Evolutionary conservation across 1,140 invertebrate species (phyloP).

Genomic region (Hydropsyche tenuis): DNA sequence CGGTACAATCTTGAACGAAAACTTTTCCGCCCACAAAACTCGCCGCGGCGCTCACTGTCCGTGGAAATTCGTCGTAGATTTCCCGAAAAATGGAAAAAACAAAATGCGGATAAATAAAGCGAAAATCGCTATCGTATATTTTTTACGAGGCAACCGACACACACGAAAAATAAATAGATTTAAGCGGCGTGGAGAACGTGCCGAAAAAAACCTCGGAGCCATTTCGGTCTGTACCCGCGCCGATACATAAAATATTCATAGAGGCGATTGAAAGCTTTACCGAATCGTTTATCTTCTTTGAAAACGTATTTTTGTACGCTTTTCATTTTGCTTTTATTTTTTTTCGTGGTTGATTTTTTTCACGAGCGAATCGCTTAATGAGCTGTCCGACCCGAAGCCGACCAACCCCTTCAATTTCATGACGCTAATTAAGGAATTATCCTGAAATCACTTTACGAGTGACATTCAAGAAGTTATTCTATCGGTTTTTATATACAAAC

Average conservation of each 20-base stretch:
- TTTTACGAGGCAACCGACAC: too few species aligned
- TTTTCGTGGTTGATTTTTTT: neutral
- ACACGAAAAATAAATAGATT: slow-evolving; percentile 5
- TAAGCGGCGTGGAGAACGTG: neutral
- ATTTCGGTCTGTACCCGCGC: neutral
- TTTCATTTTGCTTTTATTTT: slow-evolving; percentile 2
- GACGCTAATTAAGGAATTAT: slow-evolving; percentile 27
- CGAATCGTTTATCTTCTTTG: slow-evolving; percentile 27
- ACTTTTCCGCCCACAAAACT: too few species aligned
- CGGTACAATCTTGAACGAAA: too few species aligned
- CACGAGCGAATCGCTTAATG: slow-evolving; percentile 1
- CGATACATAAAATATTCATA: slow-evolving; percentile 26
- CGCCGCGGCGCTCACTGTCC: too few species aligned
- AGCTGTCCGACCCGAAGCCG: slow-evolving; percentile 5
- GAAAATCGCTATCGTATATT: too few species aligned
- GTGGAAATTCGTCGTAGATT: too few species aligned
- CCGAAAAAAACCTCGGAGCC: slow-evolving; percentile 6
- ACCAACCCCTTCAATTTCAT: slow-evolving; percentile 23
- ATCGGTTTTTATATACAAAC: too few species aligned
- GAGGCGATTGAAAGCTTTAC: slow-evolving; percentile 25
- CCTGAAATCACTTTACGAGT: neutral
- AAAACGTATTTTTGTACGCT: slow-evolving; percentile 16
- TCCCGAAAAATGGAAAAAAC: too few species aligned
- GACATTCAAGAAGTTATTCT: neutral
- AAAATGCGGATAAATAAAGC: too few species aligned